Percentiles rank a stretch among this genome's conserved stretches.
These are phyloP conservation scores for Oxyteleia sp. DNA, from an alignment of 2,888 invertebrate species.

Conservation along the genomic window DNA sequence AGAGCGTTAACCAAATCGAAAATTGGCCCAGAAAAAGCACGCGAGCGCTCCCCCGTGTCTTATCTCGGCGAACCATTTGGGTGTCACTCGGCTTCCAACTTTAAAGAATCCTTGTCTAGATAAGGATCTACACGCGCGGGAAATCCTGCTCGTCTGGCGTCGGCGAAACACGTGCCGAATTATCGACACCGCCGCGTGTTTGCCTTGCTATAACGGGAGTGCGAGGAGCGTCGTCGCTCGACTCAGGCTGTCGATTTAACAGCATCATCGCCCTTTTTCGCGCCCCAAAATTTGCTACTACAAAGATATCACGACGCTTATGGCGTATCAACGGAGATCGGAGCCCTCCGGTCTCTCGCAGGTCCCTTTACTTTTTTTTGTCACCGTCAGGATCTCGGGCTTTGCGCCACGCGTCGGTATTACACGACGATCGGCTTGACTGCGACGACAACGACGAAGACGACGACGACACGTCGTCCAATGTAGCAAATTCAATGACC, in stretches of 20 bases:
- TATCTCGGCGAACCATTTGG: conserved; percentile 38
- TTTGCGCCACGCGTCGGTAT: conserved; percentile 52
- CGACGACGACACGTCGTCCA: no score
- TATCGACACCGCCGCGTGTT: conserved; percentile 38
- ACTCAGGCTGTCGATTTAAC: conserved; percentile 48
- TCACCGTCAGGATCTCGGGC: conserved; percentile 14
- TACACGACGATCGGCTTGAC: conserved; percentile 57
- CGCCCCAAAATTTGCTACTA: conserved; percentile 62
- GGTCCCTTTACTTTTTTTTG: conserved; percentile 35
- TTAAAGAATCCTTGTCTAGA: conserved; percentile 62
- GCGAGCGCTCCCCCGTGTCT: conserved; percentile 42
- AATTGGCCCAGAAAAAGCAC: conserved; percentile 8
- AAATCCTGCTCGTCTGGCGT: conserved; percentile 33
- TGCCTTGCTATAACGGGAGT: conserved; percentile 29
- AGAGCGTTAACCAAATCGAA: not conserved
- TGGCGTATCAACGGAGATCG: conserved; percentile 48
- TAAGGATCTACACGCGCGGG: conserved; percentile 60
- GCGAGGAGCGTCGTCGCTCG: conserved; percentile 6
- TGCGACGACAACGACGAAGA: no score
- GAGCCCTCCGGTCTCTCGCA: conserved; percentile 52
- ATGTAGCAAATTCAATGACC: conserved; percentile 59
- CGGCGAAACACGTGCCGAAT: conserved; percentile 56
- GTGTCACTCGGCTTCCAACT: conserved; percentile 42
- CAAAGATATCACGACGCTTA: conserved; percentile 57
- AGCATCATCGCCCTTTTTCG: conserved; percentile 60